These are phyloP conservation scores for Cephus runcator DNA, from an alignment of 2,888 invertebrate genomes.

Conservation along the genomic window DNA sequence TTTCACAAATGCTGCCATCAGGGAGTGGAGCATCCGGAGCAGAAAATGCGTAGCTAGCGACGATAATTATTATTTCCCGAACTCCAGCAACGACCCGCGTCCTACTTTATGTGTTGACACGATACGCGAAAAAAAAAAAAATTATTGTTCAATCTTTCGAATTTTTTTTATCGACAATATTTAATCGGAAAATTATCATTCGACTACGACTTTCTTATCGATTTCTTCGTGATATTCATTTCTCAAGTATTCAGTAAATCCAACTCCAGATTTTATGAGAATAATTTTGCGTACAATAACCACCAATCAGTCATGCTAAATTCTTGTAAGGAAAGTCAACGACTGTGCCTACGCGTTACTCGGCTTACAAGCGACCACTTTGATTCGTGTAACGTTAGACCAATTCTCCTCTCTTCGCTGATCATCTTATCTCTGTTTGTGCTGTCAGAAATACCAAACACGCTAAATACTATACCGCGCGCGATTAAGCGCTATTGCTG, in stretches of 20 bases:
- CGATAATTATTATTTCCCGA: slow-evolving; percentile 45
- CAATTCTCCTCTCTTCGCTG: background rate
- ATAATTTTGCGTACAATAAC: background rate
- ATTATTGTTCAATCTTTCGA: too few relatives aligned
- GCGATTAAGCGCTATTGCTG: background rate
- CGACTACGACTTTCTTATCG: background rate
- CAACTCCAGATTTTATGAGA: background rate
- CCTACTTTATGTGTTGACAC: background rate
- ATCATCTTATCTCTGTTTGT: background rate
- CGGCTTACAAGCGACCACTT: background rate
- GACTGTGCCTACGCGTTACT: background rate
- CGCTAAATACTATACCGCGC: background rate
- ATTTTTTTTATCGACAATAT: too few relatives aligned
- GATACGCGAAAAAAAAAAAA: background rate
- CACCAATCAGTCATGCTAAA: background rate
- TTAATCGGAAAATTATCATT: background rate
- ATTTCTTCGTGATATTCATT: background rate
- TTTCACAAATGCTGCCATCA: slow-evolving; percentile 45
- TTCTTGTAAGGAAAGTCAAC: background rate
- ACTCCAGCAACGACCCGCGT: background rate
- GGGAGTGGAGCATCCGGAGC: slow-evolving; percentile 54
- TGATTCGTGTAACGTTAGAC: background rate
- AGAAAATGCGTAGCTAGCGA: slow-evolving; percentile 37
- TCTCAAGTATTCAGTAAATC: background rate
- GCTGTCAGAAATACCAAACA: background rate